These are phyloP conservation scores for Meganola albula DNA, from an alignment of 2,888 invertebrate species.

Conservation along the genomic window DNA sequence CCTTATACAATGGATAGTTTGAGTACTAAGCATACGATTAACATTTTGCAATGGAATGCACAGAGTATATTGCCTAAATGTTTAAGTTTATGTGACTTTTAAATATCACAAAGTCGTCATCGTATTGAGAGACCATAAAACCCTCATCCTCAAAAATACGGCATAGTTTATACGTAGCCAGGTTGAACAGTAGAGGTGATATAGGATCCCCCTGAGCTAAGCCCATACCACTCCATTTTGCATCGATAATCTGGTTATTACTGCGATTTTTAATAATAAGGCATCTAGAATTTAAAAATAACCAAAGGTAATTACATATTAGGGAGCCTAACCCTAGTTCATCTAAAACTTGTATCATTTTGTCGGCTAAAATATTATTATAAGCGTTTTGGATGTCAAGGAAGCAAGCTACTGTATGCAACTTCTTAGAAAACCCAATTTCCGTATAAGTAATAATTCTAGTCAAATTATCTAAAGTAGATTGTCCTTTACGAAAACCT, in stretches of 20 bases:
- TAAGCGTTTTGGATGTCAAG: background rate
- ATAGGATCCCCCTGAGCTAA: background rate
- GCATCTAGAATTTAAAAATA: background rate
- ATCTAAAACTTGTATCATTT: background rate
- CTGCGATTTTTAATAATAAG: background rate
- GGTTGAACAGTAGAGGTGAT: slow-evolving; percentile 1
- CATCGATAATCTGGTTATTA: too few species aligned
- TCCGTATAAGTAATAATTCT: background rate
- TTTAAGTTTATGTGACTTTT: background rate
- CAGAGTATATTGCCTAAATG: slow-evolving; percentile 2
- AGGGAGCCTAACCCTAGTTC: background rate
- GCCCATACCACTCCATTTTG: too few species aligned
- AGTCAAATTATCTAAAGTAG: background rate
- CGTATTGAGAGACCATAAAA: background rate
- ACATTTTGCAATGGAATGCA: slow-evolving; percentile 1
- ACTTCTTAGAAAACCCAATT: background rate
- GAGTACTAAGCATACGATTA: background rate
- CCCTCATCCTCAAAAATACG: background rate
- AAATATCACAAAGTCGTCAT: background rate
- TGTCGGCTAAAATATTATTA: background rate
- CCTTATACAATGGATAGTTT: slow-evolving; percentile 1
- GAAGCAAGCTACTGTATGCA: background rate
- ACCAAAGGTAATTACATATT: background rate
- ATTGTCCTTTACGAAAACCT: slow-evolving; percentile 1
- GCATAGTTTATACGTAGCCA: background rate